phyloP scores from a whole-genome alignment of 2,888 invertebrate genomes.

The Drosophila trichaetosa region DNA sequence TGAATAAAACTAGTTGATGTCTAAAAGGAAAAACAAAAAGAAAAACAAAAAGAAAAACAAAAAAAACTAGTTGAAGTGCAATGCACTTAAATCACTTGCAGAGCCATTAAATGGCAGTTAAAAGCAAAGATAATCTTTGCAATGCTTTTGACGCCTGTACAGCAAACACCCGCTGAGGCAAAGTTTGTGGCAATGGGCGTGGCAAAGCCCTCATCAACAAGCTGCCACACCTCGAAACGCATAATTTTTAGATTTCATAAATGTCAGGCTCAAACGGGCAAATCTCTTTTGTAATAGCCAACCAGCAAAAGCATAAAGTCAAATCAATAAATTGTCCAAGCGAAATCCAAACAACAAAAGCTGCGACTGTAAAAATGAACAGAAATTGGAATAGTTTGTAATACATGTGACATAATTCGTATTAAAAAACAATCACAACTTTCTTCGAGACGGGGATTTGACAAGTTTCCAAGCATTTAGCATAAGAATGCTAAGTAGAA shows the following conservation, averaged over 20 bases:
- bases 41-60: background rate
- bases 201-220: background rate
- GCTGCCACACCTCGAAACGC: conserved; percentile 35
- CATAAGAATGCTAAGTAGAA: conserved; percentile 42
- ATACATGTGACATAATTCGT: conserved; percentile 37
- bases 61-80: conserved; percentile 58
- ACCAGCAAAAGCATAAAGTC: background rate
- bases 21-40: background rate
- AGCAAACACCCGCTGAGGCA: conserved; percentile 21
- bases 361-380: conserved; percentile 17
- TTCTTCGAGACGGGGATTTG: background rate
- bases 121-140: conserved; percentile 23
- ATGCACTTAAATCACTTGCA: conserved; percentile 33
- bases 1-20: conserved; percentile 16
- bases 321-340: conserved; percentile 9
- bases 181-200: conserved; percentile 3
- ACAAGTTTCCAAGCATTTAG: conserved; percentile 17
- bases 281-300: conserved; percentile 18
- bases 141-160: conserved; percentile 21
- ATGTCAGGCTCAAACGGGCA: background rate
- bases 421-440: background rate
- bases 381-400: conserved; percentile 7
- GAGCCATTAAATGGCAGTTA: conserved; percentile 29
- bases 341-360: conserved; percentile 6
- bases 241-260: conserved; percentile 24